Evolutionary conservation across 2,113 vertebrate species (phyloP), one percentile per base, ranked within the genome.

Genomic region (Gobio gobio): DNA sequence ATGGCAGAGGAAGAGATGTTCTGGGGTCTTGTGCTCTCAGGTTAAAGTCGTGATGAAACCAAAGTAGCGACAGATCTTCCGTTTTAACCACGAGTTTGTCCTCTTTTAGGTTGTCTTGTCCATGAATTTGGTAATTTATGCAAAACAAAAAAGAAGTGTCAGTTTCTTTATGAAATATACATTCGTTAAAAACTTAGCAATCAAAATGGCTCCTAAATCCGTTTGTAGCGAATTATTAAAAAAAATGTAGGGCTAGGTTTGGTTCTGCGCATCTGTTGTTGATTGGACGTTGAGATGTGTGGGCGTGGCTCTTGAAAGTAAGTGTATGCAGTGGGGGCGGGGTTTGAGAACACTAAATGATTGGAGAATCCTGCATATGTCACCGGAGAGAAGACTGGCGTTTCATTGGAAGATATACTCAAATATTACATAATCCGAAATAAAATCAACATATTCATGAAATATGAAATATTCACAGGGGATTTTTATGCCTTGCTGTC

Each of bases 271-370:
- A 22, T 40, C 16, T 20, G 70, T 24, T 72, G 68, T 45, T 45
- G 70, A 74, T 74, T 74, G n/a, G n/a, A 24, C 24, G 70, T 45
- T 73, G 43, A 24, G 22, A 74, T 47, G 70, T 74, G 70, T 47
- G 43, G 70, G 70, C 43, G 70, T 47, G 70, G 70, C 40, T 26
- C 6, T 40, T 4, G 20, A 9, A 68, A 20, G 29, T 29, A 29
- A 29, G 6, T 40, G 33, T 10, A 68, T 73, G 68, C 33, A 68
- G 61, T 18, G 56, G 16, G 64, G 64, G 29, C 29, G 64, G 64
- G 16, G 64, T 29, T 68, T 40, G 5, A 10, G 16, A 20, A 3
- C 16, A 40, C 18, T 9, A 22, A 22, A 10, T 22, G 29, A 22
- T 36, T 40, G 66, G 51, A 56, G 16, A 20, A 56, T 20, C 18